phyloP scores from a whole-genome alignment of 2,888 invertebrate genomes.

The Amphipoea oculea region DNA sequence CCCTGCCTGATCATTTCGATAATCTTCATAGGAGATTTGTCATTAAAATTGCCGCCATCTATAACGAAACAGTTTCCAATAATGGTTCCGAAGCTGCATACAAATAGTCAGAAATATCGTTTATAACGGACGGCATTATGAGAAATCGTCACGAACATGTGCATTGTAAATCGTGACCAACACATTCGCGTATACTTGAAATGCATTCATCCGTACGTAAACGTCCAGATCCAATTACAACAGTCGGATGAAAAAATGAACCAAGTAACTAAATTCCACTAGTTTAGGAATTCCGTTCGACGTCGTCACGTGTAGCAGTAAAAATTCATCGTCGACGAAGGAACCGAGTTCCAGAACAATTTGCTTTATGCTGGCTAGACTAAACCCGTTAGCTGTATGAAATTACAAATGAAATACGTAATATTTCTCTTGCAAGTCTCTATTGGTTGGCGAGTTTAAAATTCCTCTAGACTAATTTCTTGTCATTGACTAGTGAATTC shows the following conservation, averaged over 20 bases:
- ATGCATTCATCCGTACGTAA: constrained; percentile 39
- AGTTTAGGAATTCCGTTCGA: constrained; percentile 57
- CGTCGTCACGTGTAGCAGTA: constrained; percentile 56
- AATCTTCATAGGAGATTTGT: neutral
- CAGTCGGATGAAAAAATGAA: constrained; percentile 46
- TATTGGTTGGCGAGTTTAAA: constrained; percentile 29
- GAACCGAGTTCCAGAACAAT: constrained; percentile 54
- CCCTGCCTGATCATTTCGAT: neutral
- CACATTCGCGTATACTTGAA: constrained; percentile 46
- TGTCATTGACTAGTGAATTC: constrained; percentile 33
- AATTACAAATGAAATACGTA: constrained; percentile 58
- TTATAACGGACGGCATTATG: constrained; percentile 10
- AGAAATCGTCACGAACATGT: constrained; percentile 43
- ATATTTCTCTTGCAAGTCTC: constrained; percentile 39
- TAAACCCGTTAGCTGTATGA: constrained; percentile 47
- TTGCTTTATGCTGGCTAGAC: constrained; percentile 61
- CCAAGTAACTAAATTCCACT: constrained; percentile 45
- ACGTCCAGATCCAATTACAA: constrained; percentile 56
- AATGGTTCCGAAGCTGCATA: constrained; percentile 6
- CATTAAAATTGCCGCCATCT: neutral
- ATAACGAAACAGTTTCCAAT: neutral
- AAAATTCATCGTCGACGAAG: constrained; percentile 62
- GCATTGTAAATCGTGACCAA: constrained; percentile 26
- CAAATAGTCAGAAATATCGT: constrained; percentile 1
- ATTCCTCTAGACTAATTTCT: constrained; percentile 28